Evolutionary conservation across 2,888 invertebrate genomes (phyloP).

Genomic region (Hirtodrosophila cameraria): DNA sequence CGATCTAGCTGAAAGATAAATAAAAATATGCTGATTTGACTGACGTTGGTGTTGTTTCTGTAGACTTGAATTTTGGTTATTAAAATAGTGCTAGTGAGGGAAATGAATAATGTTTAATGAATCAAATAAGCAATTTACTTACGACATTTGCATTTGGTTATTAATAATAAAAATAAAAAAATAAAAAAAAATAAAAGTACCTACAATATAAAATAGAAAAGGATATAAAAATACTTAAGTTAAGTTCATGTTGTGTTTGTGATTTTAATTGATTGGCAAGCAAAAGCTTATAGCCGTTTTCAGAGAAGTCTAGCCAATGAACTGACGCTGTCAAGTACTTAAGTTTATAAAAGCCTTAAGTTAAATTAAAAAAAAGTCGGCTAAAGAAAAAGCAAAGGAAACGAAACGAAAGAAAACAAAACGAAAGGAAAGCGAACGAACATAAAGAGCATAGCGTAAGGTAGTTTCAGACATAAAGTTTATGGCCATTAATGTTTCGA

Average conservation of each 20-base stretch:
- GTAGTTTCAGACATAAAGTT: slow-evolving; percentile 51
- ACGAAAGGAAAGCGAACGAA: background rate
- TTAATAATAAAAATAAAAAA: slow-evolving; percentile 22
- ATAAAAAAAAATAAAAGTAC: slow-evolving; percentile 16
- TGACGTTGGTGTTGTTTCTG: slow-evolving; percentile 14
- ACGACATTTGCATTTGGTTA: slow-evolving; percentile 53
- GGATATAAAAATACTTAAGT: slow-evolving; percentile 7
- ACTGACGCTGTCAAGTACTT: slow-evolving; percentile 8
- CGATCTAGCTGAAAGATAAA: no score
- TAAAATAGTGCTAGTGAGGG: background rate
- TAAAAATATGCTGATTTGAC: slow-evolving; percentile 48
- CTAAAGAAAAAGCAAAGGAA: background rate
- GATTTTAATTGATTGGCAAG: slow-evolving; percentile 31
- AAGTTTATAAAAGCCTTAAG: slow-evolving; percentile 23
- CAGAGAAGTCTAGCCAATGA: slow-evolving; percentile 7
- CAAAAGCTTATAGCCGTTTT: slow-evolving; percentile 14
- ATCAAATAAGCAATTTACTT: slow-evolving; percentile 67
- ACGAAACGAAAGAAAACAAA: background rate
- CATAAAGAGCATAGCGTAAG: slow-evolving; percentile 15
- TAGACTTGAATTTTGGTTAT: no score
- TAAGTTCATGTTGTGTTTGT: slow-evolving; percentile 5
- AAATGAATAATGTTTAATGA: slow-evolving; percentile 45
- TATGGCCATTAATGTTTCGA: slow-evolving; percentile 37
- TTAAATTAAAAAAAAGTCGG: slow-evolving; percentile 35
- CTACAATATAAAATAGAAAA: background rate